Evolutionary conservation across 2,888 invertebrate species (phyloP).

Genomic region (Eupithecia centaureata): DNA sequence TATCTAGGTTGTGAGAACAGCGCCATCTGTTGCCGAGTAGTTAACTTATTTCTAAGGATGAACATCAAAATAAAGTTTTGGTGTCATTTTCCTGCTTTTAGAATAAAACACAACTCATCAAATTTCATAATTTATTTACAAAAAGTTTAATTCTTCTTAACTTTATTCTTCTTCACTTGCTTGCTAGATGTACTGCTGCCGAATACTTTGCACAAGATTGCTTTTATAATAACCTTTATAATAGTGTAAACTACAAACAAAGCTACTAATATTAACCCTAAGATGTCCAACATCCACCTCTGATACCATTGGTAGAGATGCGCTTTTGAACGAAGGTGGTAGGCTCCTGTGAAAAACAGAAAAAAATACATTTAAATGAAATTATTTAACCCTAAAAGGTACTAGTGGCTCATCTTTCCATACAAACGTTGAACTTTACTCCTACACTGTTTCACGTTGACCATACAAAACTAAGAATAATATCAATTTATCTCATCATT

Average conservation of each 20-base stretch:
- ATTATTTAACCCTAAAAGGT: background rate
- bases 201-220: slow-evolving; percentile 2
- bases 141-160: background rate
- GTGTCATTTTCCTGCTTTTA: no score
- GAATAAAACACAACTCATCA: background rate
- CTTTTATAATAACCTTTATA: slow-evolving; percentile 19
- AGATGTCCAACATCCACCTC: slow-evolving; percentile 57
- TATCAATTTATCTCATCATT: no score
- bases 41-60: no score
- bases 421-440: no score
- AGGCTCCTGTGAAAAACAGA: slow-evolving; percentile 50
- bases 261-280: slow-evolving; percentile 36
- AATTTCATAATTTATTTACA: background rate
- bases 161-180: background rate
- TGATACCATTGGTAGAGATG: slow-evolving; percentile 58
- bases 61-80: no score
- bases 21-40: background rate
- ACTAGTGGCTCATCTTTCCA: no score
- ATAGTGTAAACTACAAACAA: slow-evolving; percentile 22
- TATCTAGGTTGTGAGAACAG: background rate
- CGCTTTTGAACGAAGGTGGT: slow-evolving; percentile 57
- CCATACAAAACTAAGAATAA: no score
- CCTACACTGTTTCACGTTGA: no score
- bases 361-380: background rate
- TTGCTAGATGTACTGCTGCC: background rate